Evolutionary conservation across 1,140 invertebrate species (phyloP), one percentile per base, ranked within the genome.

Genomic region (Drosophila asahinai): DNA sequence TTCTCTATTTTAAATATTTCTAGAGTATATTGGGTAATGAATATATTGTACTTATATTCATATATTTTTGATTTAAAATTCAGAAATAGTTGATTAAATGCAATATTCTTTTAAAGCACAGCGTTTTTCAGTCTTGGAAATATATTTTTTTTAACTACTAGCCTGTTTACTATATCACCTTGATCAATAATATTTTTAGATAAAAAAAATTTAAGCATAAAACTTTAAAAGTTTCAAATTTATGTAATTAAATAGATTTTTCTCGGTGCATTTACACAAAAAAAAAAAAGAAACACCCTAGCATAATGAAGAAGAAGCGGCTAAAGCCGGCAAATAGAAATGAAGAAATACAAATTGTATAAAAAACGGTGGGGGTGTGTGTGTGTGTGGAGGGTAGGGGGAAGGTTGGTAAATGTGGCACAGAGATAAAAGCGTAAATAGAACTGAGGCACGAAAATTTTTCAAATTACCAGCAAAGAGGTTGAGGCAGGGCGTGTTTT

Each of bases 381-480:
- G 15, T 36, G 7, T 36, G 7, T 17, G 8, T n/a, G 8, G n/a
- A 40, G 25, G 19, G 14, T 1, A 14, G 11, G 19, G 36, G 43
- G 14, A 19, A 48, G 38, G 63, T 27, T 60, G 42, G 43, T 63
- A 62, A 81, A 76, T 77, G 82, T 66, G 79, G 64, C 80, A 83
- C 59, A 70, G 55, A 83, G 84, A 87, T 90, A 89, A 90, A 90
- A 89, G 84, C 84, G 81, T 89, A 90, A 90, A 89, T 89, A 89
- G 86, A 89, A 89, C 74, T 64, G 70, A 63, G 81, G 74, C 84
- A 89, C 84, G 84, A 89, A 89, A 81, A 84, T 81, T 75, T 83
- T 86, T 73, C 47, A 72, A 80, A 84, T 81, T 73, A 75, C 66
- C 73, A 65, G 49, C 43, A 58, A 30, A 67, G 59, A 63, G 64